phyloP scores from a whole-genome alignment of 2,797 vertebrate genomes.

The Pristis pectinata region DNA sequence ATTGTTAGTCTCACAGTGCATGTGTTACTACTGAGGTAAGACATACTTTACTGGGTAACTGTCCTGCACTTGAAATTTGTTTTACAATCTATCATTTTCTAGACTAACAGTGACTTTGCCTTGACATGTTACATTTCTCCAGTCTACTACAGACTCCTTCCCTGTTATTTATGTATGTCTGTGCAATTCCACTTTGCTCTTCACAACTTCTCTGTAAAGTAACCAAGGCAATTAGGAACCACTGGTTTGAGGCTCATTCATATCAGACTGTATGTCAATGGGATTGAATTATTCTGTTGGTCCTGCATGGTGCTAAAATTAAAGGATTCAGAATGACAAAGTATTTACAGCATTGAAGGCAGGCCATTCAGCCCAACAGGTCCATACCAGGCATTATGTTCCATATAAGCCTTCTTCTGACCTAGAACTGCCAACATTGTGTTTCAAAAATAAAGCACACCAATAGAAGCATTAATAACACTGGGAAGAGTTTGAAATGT shows the following conservation, averaged over 20 bases:
- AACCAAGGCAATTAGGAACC: neutral
- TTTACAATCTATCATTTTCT: slow-evolving; percentile 1
- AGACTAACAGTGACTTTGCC: slow-evolving; percentile 24
- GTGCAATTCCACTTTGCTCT: neutral
- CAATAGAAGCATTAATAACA: no score
- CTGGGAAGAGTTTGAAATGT: no score
- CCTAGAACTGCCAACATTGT: neutral
- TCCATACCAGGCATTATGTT: neutral
- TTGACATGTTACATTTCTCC: neutral
- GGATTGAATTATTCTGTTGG: neutral
- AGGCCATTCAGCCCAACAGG: neutral
- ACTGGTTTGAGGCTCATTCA: neutral
- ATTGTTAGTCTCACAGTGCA: slow-evolving; percentile 22
- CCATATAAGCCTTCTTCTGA: neutral
- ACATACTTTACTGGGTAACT: neutral
- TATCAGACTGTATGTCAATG: neutral
- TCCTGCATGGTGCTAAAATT: neutral
- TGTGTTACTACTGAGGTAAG: neutral
- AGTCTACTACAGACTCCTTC: neutral
- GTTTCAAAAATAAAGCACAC: no score
- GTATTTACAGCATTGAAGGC: neutral
- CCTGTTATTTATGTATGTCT: neutral
- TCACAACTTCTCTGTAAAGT: neutral
- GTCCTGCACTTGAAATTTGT: neutral
- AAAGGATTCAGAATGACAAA: neutral